A percentile compares a stretch with the other conserved stretches of the same genome.
phyloP scores from a whole-genome alignment of 2,113 vertebrate genomes.

The Spea multiplicata region DNA sequence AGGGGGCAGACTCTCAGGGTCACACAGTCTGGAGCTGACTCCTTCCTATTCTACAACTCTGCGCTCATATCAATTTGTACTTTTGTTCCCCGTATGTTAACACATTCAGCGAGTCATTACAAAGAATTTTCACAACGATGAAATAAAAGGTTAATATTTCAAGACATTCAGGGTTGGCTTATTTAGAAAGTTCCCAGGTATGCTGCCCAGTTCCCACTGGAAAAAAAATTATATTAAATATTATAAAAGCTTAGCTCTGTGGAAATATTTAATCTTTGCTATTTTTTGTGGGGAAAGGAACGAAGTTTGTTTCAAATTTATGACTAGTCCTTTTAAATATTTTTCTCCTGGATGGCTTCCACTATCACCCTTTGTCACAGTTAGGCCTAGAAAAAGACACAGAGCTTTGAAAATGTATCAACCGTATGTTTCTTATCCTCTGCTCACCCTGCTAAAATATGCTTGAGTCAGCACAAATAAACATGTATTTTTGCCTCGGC shows the following conservation, averaged over 20 bases:
- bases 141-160: no score
- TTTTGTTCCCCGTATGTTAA: no score
- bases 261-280: constrained; percentile 5
- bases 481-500: constrained; percentile 16
- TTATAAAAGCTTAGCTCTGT: neutral
- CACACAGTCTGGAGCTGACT: no score
- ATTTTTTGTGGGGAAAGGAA: neutral
- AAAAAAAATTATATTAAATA: constrained; percentile 1
- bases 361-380: constrained; percentile 17
- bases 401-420: constrained; percentile 1
- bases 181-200: neutral
- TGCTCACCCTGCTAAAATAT: constrained; percentile 29
- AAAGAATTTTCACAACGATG: no score
- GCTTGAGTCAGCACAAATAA: constrained; percentile 32
- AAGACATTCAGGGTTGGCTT: no score
- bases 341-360: constrained; percentile 1
- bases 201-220: neutral
- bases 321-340: constrained; percentile 9
- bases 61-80: no score
- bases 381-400: neutral
- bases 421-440: constrained; percentile 19
- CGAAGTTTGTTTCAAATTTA: neutral
- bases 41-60: no score
- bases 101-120: no score
- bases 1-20: no score